Conservation (phyloP, 2,113 vertebrate species). For the Cyanoliseus patagonus region DNA sequence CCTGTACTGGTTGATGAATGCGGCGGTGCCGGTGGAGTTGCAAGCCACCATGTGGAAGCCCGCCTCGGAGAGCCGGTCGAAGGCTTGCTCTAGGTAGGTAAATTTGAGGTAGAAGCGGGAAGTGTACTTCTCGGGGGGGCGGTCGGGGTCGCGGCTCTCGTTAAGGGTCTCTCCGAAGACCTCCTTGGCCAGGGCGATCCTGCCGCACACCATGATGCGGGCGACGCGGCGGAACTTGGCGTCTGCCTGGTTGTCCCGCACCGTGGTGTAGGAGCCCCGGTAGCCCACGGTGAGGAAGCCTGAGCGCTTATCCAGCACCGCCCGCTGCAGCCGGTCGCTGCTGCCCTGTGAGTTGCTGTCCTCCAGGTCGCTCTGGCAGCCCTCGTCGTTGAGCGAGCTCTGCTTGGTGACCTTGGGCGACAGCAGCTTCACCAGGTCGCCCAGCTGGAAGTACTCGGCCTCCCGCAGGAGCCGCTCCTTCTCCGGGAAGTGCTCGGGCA, state of each 20-base stretch:
- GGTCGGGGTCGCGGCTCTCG: conserved; percentile 87
- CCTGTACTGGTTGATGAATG: conserved; percentile 85
- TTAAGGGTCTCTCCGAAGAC: conserved; percentile 88
- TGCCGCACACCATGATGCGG: conserved; percentile 87
- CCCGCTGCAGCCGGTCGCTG: conserved; percentile 74
- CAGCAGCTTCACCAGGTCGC: conserved; percentile 82
- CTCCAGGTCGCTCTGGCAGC: conserved; percentile 87
- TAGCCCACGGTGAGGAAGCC: conserved; percentile 89
- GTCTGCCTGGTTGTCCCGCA: conserved; percentile 85
- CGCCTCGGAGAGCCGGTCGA: conserved; percentile 85
- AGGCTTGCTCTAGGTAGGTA: conserved; percentile 88
- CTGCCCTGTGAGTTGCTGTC: conserved; percentile 83
- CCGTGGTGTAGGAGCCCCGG: conserved; percentile 84
- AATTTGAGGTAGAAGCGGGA: conserved; percentile 92
- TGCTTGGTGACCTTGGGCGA: conserved; percentile 84
- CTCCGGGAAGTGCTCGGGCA: conserved; percentile 89
- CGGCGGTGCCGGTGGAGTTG: conserved; percentile 90
- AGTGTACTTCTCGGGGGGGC: conserved; percentile 88
- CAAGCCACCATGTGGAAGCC: conserved; percentile 97
- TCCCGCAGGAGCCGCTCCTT: conserved; percentile 87
- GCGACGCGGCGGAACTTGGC: conserved; percentile 88
- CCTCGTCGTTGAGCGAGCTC: conserved; percentile 86
- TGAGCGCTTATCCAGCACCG: conserved; percentile 78
- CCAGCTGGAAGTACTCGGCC: conserved; percentile 87
- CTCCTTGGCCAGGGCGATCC: conserved; percentile 87